Evolutionary conservation across 2,797 vertebrate species (phyloP), one percentile per base, ranked within the genome.

Genomic region (Ispidina picta): DNA sequence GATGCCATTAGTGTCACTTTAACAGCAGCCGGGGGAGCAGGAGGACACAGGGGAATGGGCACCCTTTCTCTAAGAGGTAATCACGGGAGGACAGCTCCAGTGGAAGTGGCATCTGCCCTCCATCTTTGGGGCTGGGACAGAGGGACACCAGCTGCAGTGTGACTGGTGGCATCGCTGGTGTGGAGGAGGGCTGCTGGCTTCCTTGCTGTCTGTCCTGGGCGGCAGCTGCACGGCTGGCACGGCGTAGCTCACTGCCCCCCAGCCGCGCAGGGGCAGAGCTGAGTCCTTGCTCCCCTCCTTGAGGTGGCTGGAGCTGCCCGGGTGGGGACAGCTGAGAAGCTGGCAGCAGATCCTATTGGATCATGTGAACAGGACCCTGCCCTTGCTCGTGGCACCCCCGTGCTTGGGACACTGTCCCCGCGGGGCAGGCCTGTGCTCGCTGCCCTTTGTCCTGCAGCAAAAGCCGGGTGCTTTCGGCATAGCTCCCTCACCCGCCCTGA

Each of bases 121-220:
- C 2, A 1, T 28, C 43, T 60, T 3, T 28, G 55, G 8, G 29
- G 35, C 10, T 0, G 0, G 14, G 0, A 19, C 29, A 20, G 52
- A 18, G 28, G 14, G 26, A 16, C 48, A 74, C 11, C 56, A 51
- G 70, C 51, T 59, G 51, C 46, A 58, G 6, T 26, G 37, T 2
- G 5, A 51, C 68, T 20, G 16, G 39, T 26, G 29, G 51, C 71
- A 69, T 55, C 29, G 41, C 9, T 83, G 2, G 1, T 29, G 14
- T 0, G 6, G 14, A 49, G n/a, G 46, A 79, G 2, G 10, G 62
- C 31, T 69, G 25, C 54, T 69, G 0, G 0, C n/a, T 39, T 65
- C 37, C 33, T 63, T 2, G 2, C 29, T 1, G 1, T 18, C 43
- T 0, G 0, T 33, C 25, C 33, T 35, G 25, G 4, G 37, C 0